Evolutionary conservation across 1,140 invertebrate genomes (phyloP).

Genomic region (Ruditapes philippinarum): DNA sequence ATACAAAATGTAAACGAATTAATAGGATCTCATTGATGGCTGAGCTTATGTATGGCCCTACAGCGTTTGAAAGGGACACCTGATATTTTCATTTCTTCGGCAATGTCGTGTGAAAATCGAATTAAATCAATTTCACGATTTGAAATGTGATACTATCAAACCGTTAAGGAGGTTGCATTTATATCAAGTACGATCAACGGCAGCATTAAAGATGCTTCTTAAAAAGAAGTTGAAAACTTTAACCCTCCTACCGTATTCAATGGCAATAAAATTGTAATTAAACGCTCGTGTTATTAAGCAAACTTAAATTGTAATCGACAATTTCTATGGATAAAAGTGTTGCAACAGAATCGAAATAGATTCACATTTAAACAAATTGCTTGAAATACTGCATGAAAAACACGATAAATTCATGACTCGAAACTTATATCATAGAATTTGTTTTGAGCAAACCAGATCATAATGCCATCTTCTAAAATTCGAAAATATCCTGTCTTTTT

Average conservation of each 20-base stretch:
- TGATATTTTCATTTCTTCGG: neutral
- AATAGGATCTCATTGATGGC: neutral
- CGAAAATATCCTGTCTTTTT: too few relatives aligned
- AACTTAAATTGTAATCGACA: too few relatives aligned
- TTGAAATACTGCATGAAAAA: too few relatives aligned
- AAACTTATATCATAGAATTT: too few relatives aligned
- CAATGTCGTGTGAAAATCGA: conserved; percentile 27
- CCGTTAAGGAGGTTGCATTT: neutral
- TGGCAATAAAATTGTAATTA: conserved; percentile 12
- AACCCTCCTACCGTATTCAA: neutral
- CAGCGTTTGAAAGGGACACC: neutral
- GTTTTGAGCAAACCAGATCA: too few relatives aligned
- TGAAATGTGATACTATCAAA: neutral
- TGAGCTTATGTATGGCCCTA: conserved; percentile 7
- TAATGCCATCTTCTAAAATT: too few relatives aligned
- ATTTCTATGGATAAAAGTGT: too few relatives aligned
- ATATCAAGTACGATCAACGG: neutral
- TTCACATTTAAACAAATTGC: too few relatives aligned
- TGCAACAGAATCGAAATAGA: too few relatives aligned
- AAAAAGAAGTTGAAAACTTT: neutral
- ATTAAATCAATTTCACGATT: conserved; percentile 32
- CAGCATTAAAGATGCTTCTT: conserved; percentile 9
- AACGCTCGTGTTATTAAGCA: neutral
- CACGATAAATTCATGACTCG: too few relatives aligned
- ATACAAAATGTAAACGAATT: neutral